Base-by-base conservation (phyloP, 2,113 vertebrate species). In the Rhinoptilus africanus region DNA sequence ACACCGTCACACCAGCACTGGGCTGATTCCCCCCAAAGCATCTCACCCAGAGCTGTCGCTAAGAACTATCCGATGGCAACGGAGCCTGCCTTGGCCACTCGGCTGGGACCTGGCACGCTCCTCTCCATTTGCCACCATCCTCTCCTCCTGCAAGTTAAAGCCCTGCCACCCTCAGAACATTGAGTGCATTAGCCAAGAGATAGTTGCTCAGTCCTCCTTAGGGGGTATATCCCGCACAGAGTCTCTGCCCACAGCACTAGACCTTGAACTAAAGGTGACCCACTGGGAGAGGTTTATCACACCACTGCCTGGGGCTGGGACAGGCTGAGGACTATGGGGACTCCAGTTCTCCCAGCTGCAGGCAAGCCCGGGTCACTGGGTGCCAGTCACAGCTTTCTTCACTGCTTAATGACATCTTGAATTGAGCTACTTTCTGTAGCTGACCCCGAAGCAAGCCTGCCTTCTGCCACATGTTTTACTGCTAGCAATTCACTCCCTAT, bases 91-190 rank as follows among this genome's bases (percentile, higher is more conserved):
- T 74, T 1, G 2, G 11, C 60, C 30, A 34, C 14, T 4, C 1
- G 4, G 20, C 23, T 39, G 30, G 39, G 14, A 56, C 39, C 41
- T 37, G n/a, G 13, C 26, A 18, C 0, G 3, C 35, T 63, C 15
- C 48, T 56, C 48, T 48, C 35, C 16, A 6, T 37, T 22, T 30
- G 8, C 14, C 50, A 47, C 34, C 12, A 11, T 17, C 17, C 12
- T 10, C 13, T 62, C 17, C n/a, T 66, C 9, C 89, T 60, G 16
- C 0, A 1, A 50, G 19, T 53, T 72, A 66, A 78, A 37, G 4
- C 32, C 19, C 22, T 2, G 1, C 12, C 17, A 39, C 35, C 19
- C 13, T 68, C 53, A 41, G 20, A 1, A 1, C n/a, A 5, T 35
- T 39, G 4, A 17, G 19, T 56, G 35, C 8, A 8, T 23, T 15